These are phyloP conservation scores for Odontomachus brunneus DNA, from an alignment of 1,140 invertebrate species.

Conservation along the genomic window DNA sequence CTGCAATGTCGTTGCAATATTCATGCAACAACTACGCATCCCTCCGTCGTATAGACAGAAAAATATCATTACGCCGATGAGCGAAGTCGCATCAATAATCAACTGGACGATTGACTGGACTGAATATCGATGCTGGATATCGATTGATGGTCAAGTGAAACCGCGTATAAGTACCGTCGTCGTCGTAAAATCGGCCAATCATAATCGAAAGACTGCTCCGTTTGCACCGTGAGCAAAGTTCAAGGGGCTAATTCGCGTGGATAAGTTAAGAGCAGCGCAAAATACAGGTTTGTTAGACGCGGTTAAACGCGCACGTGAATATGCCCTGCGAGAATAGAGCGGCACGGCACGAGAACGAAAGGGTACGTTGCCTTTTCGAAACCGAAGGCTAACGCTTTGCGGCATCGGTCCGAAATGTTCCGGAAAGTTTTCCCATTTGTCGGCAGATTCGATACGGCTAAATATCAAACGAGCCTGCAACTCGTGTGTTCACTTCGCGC, in stretches of 20 bases:
- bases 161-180: no score
- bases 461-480: constrained; percentile 62
- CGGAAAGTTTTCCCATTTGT: constrained; percentile 77
- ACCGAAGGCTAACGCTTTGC: constrained; percentile 39
- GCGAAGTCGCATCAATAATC: background rate
- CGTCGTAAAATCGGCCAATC: constrained; percentile 25
- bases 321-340: constrained; percentile 44
- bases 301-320: constrained; percentile 35
- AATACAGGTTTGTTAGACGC: constrained; percentile 40
- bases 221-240: constrained; percentile 38
- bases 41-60: background rate
- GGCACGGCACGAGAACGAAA: constrained; percentile 50
- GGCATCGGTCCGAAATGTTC: constrained; percentile 61
- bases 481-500: constrained; percentile 36
- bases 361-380: constrained; percentile 56
- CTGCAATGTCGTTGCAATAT: background rate
- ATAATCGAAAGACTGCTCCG: constrained; percentile 53
- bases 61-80: background rate
- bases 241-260: constrained; percentile 50
- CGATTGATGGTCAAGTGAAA: background rate
- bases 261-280: constrained; percentile 42
- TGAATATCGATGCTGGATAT: background rate
- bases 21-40: background rate
- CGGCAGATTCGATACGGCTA: constrained; percentile 66
- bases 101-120: no score